A percentile compares a stretch with the other conserved stretches of the same genome.
These are phyloP conservation scores for Drosophila punjabiensis DNA, from an alignment of 1,140 invertebrate species.

Conservation along the genomic window DNA sequence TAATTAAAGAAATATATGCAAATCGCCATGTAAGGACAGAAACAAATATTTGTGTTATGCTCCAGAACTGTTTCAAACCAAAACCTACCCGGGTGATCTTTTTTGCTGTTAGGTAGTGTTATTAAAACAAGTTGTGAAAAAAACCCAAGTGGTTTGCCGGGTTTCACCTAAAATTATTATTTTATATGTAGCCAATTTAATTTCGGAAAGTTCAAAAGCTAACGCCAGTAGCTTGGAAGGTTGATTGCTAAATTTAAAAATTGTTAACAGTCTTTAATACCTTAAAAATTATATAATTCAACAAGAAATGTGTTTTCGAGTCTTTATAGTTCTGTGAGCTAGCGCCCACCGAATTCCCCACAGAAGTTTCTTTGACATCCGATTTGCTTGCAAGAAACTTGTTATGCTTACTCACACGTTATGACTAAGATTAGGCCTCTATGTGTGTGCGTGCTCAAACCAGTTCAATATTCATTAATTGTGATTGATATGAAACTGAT, in stretches of 20 bases:
- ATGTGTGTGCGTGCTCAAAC: conserved; percentile 48
- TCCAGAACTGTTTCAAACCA: background rate
- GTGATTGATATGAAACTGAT: conserved; percentile 78
- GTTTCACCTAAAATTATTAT: conserved; percentile 1
- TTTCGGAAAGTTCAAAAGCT: conserved; percentile 10
- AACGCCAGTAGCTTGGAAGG: background rate
- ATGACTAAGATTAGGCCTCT: conserved; percentile 4
- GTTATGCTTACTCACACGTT: conserved; percentile 22
- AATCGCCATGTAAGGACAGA: no score
- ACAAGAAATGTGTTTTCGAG: background rate
- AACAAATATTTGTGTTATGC: no score
- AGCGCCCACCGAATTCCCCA: conserved; percentile 60
- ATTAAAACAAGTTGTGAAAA: background rate
- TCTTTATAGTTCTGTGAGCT: conserved; percentile 1
- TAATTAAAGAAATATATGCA: no score
- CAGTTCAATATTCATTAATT: conserved; percentile 61
- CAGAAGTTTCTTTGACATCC: conserved; percentile 62
- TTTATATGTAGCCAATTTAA: background rate
- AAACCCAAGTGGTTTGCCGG: background rate
- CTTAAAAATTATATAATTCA: background rate
- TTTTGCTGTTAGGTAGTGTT: background rate
- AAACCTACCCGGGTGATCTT: background rate
- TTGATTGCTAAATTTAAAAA: background rate
- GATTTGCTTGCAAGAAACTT: conserved; percentile 34
- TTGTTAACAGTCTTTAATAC: background rate